Conservation (phyloP, 2,797 vertebrate genomes). For the Nothura maculosa region DNA sequence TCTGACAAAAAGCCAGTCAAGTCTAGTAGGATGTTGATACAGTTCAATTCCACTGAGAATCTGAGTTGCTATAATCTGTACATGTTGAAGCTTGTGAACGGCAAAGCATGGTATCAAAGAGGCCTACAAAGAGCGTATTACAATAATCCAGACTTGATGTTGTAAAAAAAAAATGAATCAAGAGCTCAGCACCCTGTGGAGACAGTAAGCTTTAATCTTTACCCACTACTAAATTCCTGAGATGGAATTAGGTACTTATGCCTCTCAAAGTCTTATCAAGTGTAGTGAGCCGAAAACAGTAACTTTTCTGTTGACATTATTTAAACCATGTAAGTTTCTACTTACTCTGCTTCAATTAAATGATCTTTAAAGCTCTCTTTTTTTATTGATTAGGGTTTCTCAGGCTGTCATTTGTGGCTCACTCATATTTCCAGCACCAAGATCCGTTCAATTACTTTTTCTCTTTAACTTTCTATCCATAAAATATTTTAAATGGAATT, state of each 20-base stretch:
- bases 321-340: slow-evolving; percentile 65
- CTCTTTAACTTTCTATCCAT: background rate
- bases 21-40: slow-evolving; percentile 26
- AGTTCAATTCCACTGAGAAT: slow-evolving; percentile 45
- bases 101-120: slow-evolving; percentile 60
- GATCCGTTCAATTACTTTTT: slow-evolving; percentile 9
- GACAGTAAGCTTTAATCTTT: slow-evolving; percentile 76
- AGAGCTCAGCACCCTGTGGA: slow-evolving; percentile 68
- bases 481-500: background rate
- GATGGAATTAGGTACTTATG: slow-evolving; percentile 63
- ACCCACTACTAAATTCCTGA: slow-evolving; percentile 65
- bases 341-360: slow-evolving; percentile 56
- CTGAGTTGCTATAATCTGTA: slow-evolving; percentile 42
- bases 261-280: slow-evolving; percentile 42
- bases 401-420: slow-evolving; percentile 35
- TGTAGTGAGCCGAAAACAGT: slow-evolving; percentile 49
- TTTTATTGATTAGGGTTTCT: slow-evolving; percentile 52
- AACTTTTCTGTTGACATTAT: slow-evolving; percentile 54
- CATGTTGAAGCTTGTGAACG: slow-evolving; percentile 33
- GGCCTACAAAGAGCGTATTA: slow-evolving; percentile 64
- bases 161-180: slow-evolving; percentile 64
- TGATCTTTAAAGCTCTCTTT: slow-evolving; percentile 51
- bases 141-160: slow-evolving; percentile 74
- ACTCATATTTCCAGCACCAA: slow-evolving; percentile 14
- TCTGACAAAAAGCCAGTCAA: slow-evolving; percentile 41